Percentiles rank a stretch among this genome's conserved stretches.
These are phyloP conservation scores for Misgurnus mizolepis DNA, from an alignment of 2,113 vertebrate species.

Conservation along the genomic window DNA sequence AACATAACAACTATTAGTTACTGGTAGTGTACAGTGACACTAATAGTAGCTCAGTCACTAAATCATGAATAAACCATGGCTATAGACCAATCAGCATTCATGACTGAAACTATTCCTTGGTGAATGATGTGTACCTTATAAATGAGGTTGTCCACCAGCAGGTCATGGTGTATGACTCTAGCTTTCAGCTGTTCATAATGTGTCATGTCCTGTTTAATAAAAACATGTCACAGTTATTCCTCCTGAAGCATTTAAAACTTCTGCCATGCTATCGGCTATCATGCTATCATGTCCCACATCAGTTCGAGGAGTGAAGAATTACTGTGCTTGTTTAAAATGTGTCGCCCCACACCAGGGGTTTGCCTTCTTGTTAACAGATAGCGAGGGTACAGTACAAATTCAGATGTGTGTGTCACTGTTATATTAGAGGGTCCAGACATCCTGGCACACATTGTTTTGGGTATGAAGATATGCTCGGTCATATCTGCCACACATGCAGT, in stretches of 20 bases:
- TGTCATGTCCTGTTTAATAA: constrained; percentile 82
- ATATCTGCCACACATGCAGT: constrained; percentile 59
- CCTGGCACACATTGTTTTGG: constrained; percentile 54
- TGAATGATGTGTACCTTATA: constrained; percentile 82
- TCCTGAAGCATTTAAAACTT: constrained; percentile 26
- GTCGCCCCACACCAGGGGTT: constrained; percentile 49
- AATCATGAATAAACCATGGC: too few relatives aligned
- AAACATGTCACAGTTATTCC: constrained; percentile 39
- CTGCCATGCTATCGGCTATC: constrained; percentile 2
- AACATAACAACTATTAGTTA: too few relatives aligned
- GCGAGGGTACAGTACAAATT: constrained; percentile 46
- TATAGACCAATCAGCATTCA: too few relatives aligned
- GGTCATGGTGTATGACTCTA: constrained; percentile 91
- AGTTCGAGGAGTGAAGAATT: constrained; percentile 4
- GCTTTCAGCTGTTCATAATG: constrained; percentile 96
- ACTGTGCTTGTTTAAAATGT: constrained; percentile 3
- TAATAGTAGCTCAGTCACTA: too few relatives aligned
- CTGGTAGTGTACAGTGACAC: too few relatives aligned
- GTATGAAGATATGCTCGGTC: constrained; percentile 1
- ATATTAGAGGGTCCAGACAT: constrained; percentile 36
- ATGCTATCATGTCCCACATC: background rate
- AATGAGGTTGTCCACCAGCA: constrained; percentile 95
- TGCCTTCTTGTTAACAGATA: constrained; percentile 40
- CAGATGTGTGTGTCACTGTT: constrained; percentile 44
- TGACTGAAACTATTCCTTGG: too few relatives aligned